Percentiles rank a stretch among this genome's conserved stretches.
phyloP scores from a whole-genome alignment of 1,140 invertebrate species.

The Brachionus paranguensis region DNA sequence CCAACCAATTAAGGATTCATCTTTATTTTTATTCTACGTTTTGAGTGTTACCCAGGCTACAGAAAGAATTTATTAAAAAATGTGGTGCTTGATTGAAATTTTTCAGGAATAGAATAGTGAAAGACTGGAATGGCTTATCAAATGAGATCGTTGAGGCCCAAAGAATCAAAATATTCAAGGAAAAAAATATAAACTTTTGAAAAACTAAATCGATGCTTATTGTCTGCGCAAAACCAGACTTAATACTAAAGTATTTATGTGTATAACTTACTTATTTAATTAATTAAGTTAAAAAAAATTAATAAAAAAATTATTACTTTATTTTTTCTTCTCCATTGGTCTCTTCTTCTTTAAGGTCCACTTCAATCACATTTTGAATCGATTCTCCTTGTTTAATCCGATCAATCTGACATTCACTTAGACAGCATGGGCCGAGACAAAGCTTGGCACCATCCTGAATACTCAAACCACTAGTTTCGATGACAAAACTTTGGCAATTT shows the following conservation, averaged over 20 bases:
- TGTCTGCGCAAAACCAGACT: too few species aligned
- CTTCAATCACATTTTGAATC: slow-evolving; percentile 24
- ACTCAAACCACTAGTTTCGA: not conserved
- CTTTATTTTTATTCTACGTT: too few species aligned
- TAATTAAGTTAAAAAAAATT: not conserved
- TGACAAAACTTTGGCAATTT: slow-evolving; percentile 17
- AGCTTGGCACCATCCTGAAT: slow-evolving; percentile 11
- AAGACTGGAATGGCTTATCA: too few species aligned
- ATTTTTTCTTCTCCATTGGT: not conserved
- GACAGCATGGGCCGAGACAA: not conserved
- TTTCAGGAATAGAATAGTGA: too few species aligned
- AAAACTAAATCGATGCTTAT: too few species aligned
- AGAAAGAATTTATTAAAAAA: too few species aligned
- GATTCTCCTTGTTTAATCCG: slow-evolving; percentile 28
- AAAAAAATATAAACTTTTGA: too few species aligned
- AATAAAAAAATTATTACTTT: not conserved
- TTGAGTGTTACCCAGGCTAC: too few species aligned
- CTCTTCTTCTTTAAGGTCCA: not conserved
- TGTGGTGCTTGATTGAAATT: too few species aligned
- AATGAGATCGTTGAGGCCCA: too few species aligned
- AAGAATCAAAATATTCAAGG: too few species aligned
- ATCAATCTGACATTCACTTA: not conserved
- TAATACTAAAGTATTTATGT: not conserved
- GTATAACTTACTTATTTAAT: not conserved
- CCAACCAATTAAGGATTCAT: too few species aligned